Percentiles rank a stretch among this genome's conserved stretches.
Conservation (phyloP, 2,797 vertebrate genomes). For the Spea hammondii region DNA sequence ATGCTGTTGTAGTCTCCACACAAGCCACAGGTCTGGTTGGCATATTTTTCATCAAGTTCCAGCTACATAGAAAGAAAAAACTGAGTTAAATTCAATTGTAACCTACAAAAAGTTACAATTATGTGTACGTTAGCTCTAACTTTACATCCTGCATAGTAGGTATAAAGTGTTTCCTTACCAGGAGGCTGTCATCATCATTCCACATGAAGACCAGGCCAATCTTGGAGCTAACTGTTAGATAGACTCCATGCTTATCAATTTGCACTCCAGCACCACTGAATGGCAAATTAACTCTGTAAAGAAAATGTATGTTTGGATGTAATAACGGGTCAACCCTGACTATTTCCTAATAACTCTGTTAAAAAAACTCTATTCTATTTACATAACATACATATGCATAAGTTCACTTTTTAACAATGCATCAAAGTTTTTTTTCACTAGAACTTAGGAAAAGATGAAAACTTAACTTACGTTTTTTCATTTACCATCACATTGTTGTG, state of each 20-base stretch:
- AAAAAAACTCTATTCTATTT: too few species aligned
- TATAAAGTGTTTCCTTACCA: constrained; percentile 30
- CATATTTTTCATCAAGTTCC: constrained; percentile 76
- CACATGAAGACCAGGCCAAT: constrained; percentile 48
- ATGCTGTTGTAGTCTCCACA: constrained; percentile 82
- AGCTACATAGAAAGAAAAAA: constrained; percentile 64
- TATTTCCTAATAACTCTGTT: too few species aligned
- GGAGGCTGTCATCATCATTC: constrained; percentile 50
- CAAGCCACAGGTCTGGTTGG: constrained; percentile 80
- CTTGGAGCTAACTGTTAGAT: constrained; percentile 40
- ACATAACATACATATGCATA: too few species aligned
- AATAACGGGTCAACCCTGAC: neutral
- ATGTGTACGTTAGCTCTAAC: neutral
- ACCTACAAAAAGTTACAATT: neutral
- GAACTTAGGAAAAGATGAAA: neutral
- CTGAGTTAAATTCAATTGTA: neutral
- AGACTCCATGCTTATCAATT: constrained; percentile 43
- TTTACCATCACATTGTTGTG: constrained; percentile 62
- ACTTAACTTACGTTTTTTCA: constrained; percentile 65
- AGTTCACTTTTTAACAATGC: too few species aligned
- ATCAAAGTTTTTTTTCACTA: neutral
- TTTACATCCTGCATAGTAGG: neutral
- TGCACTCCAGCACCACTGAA: constrained; percentile 44
- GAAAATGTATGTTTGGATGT: neutral
- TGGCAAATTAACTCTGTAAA: constrained; percentile 22